Base-by-base conservation (phyloP, 1,140 invertebrate genomes). In the Ceratina calcarata region DNA sequence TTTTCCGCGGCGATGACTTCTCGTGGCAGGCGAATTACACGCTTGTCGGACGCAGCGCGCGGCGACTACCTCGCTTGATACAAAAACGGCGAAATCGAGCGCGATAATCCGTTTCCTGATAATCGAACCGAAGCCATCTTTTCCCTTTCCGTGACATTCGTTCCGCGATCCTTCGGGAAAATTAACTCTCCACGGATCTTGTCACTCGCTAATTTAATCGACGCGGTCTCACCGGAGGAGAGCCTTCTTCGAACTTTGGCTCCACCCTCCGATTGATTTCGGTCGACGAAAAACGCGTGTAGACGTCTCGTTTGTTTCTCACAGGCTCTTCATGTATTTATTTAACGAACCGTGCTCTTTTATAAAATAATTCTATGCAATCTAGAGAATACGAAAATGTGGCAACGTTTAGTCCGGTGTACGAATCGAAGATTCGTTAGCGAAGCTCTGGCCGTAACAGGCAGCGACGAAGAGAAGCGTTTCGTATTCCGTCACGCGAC, bases 11-110 rank as follows among this genome's bases (percentile, higher is more conserved):
- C 85, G 90, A 85, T 90, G 87, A 84, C 77, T 90, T 87, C 85
- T 86, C 87, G 83, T 77, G 89, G 85, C 84, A 87, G 78, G 79
- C 89, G 89, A 92, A 92, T 93, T 91, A 92, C 88, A 92, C 90
- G 91, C 81, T 89, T 93, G 91, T 93, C 91, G 90, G 82, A 49
- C 79, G 86, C 91, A 92, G 88, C 67, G 71, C 82, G 57, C 69
- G 55, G 55, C 49, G 24, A 77, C 75, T 79, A 61, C 37, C 62
- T 69, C 83, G 83, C 53, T 86, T 73, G 74, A 86, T 67, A 75
- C 49, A 78, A 74, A 82, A 72, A 70, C 76, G 75, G 68, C 80
- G 85, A 88, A 88, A 88, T 87, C 85, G 85, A 81, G 74, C 86
- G 82, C 74, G 66, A 76, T 65, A 69, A 69, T 69, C 70, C 57